Evolutionary conservation across 2,888 invertebrate species (phyloP).

Genomic region (Tribolium freemani): DNA sequence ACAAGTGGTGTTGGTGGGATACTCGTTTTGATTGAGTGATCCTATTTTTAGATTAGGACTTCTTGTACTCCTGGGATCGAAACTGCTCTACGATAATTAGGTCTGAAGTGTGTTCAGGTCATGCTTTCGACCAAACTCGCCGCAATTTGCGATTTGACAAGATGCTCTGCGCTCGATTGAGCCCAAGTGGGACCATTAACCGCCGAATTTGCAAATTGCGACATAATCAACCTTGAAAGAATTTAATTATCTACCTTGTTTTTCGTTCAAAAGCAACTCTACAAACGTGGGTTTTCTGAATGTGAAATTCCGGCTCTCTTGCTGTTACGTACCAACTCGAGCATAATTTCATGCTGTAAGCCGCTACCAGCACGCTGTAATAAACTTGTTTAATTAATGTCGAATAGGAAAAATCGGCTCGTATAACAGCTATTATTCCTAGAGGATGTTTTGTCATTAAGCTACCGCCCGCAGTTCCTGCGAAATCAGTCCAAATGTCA

Average conservation of each 20-base stretch:
- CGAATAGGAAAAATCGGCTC: slow-evolving; percentile 11
- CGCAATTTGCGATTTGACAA: slow-evolving; percentile 6
- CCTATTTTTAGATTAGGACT: slow-evolving; percentile 48
- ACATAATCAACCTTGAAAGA: too few relatives aligned
- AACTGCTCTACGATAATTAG: slow-evolving; percentile 43
- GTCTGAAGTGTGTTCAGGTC: slow-evolving; percentile 31
- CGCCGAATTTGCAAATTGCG: too few relatives aligned
- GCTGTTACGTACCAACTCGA: background rate
- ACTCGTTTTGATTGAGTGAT: slow-evolving; percentile 55
- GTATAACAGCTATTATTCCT: slow-evolving; percentile 13
- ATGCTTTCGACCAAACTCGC: slow-evolving; percentile 16
- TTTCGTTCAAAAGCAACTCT: too few relatives aligned
- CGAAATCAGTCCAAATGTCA: slow-evolving; percentile 46
- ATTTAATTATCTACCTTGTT: too few relatives aligned
- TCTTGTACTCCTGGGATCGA: slow-evolving; percentile 33
- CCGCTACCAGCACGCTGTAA: background rate
- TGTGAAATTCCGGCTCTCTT: background rate
- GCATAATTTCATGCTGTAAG: background rate
- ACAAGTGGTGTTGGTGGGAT: slow-evolving; percentile 55
- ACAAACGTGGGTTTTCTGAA: background rate
- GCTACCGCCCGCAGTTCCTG: slow-evolving; percentile 25
- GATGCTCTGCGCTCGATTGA: slow-evolving; percentile 8
- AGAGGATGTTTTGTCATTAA: slow-evolving; percentile 34
- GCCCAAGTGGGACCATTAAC: background rate
- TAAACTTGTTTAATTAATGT: background rate